These are phyloP conservation scores for Pteria penguin DNA, from an alignment of 2,888 invertebrate species.

Conservation along the genomic window DNA sequence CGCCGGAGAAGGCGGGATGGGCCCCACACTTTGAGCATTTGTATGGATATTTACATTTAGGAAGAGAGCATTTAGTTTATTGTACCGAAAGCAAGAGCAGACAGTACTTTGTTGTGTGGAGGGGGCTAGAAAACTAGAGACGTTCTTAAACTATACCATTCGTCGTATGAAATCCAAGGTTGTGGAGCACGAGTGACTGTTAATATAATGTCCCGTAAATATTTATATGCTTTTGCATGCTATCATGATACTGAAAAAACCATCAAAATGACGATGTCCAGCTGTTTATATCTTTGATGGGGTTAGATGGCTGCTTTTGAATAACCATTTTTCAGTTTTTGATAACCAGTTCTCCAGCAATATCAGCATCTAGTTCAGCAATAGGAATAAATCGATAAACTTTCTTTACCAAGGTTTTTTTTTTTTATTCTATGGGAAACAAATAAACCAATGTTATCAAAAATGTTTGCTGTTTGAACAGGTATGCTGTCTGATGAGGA, in stretches of 20 bases:
- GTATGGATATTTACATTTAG: no score
- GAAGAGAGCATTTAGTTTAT: no score
- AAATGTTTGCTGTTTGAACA: not conserved
- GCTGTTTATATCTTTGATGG: not conserved
- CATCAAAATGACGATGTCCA: not conserved
- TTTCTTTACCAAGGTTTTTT: not conserved
- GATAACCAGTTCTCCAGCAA: not conserved
- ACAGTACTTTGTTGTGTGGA: no score
- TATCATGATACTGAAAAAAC: not conserved
- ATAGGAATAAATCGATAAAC: not conserved
- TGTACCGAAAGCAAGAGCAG: no score
- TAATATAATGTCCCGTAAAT: not conserved
- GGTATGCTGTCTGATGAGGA: not conserved
- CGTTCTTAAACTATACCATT: not conserved
- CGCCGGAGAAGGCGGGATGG: no score
- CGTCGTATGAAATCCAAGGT: not conserved
- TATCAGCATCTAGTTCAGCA: not conserved
- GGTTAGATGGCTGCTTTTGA: not conserved
- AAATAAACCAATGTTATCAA: not conserved
- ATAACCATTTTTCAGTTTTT: no score
- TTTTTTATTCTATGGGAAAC: not conserved
- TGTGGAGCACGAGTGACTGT: not conserved
- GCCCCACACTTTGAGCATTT: no score
- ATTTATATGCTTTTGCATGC: not conserved
- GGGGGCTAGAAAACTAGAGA: not conserved